A percentile compares a stretch with the other conserved stretches of the same genome.
phyloP scores from a whole-genome alignment of 37 sponge, comb jelly and placozoan species.

The Cliona cf. orientalis region DNA sequence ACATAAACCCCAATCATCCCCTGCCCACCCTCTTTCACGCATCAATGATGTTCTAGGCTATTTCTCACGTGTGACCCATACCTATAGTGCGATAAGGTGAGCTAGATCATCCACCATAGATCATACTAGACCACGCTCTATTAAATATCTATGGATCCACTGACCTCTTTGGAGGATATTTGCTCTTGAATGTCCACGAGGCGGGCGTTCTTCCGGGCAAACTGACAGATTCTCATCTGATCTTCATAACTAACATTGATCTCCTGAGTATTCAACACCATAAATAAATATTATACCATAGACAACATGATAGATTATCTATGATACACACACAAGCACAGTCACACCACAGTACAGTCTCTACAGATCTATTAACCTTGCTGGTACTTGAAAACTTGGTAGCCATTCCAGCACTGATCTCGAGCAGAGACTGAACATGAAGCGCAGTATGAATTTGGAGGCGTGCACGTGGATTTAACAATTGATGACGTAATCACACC shows the following conservation, averaged over 20 bases:
- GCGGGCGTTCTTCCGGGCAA: conserved; percentile 74
- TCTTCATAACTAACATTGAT: conserved; percentile 75
- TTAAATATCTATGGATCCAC: background rate
- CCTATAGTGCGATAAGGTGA: background rate
- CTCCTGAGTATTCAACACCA: conserved; percentile 34
- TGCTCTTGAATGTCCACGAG: conserved; percentile 70
- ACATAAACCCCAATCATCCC: too few species aligned
- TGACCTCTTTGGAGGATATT: conserved; percentile 73
- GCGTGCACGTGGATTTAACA: too few species aligned
- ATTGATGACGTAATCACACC: too few species aligned
- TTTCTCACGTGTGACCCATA: too few species aligned
- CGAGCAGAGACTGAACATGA: background rate
- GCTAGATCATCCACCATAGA: background rate
- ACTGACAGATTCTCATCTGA: conserved; percentile 77
- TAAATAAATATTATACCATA: too few species aligned
- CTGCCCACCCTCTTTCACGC: too few species aligned
- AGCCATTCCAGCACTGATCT: background rate
- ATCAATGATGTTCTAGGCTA: too few species aligned
- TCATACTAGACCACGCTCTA: too few species aligned
- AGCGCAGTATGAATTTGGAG: background rate
- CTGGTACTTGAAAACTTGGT: background rate
- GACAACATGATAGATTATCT: background rate
- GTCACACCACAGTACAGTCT: background rate
- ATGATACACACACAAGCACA: background rate
- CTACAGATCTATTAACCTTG: background rate